A percentile compares a stretch with the other conserved stretches of the same genome.
Evolutionary conservation across 2,113 vertebrate genomes (phyloP).

Genomic region (Aspidoscelis tigris): DNA sequence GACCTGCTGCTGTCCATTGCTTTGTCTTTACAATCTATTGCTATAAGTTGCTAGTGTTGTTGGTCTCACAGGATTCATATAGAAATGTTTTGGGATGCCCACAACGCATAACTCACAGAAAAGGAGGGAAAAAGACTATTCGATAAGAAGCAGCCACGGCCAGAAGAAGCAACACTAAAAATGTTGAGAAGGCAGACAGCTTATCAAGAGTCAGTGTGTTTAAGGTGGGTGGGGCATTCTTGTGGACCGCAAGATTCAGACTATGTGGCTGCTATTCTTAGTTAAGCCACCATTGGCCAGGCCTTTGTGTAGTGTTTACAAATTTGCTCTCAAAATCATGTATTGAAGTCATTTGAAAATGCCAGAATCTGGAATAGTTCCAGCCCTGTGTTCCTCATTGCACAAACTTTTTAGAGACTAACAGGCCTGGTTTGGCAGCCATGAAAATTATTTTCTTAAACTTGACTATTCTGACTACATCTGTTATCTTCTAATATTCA

Average conservation of each 20-base stretch:
- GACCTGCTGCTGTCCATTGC: background rate
- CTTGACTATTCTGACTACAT: background rate
- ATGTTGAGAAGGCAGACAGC: background rate
- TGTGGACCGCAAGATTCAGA: conserved; percentile 1
- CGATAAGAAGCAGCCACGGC: background rate
- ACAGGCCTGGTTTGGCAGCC: background rate
- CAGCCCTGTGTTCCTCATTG: background rate
- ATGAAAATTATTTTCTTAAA: background rate
- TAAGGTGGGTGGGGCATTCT: background rate
- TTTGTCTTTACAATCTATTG: background rate
- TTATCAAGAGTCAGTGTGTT: conserved; percentile 6
- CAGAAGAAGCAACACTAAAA: background rate
- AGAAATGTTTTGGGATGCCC: background rate
- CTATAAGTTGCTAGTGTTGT: background rate
- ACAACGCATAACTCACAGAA: background rate
- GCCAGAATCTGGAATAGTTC: background rate
- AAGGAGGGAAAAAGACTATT: background rate
- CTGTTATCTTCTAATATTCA: background rate
- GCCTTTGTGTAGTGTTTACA: background rate
- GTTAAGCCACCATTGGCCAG: background rate
- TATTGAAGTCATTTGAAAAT: background rate
- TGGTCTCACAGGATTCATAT: background rate
- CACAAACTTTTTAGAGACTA: background rate
- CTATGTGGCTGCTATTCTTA: conserved; percentile 17
- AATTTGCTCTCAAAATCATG: background rate